Evolutionary conservation across 2,797 vertebrate genomes (phyloP).

Genomic region (Myotis vivesi): DNA sequence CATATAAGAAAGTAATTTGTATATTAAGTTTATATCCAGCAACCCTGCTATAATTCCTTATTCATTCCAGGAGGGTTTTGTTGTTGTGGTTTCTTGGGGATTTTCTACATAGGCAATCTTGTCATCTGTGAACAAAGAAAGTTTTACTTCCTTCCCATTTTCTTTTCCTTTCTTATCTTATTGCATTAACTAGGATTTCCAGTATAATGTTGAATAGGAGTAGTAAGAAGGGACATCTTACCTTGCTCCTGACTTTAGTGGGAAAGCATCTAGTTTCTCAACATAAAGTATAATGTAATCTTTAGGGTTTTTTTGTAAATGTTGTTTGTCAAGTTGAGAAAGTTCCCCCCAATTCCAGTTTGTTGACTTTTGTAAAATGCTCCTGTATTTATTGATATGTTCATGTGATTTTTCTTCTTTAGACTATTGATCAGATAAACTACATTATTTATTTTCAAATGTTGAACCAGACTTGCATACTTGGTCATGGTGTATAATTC

Average conservation of each 20-base stretch:
- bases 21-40: neutral
- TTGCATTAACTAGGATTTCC: neutral
- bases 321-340: neutral
- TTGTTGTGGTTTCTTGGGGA: neutral
- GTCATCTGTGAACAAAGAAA: neutral
- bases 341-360: neutral
- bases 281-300: neutral
- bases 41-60: neutral
- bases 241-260: neutral
- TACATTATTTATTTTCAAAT: neutral
- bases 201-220: neutral
- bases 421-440: neutral
- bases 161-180: neutral
- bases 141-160: neutral
- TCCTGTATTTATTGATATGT: neutral
- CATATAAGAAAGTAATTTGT: neutral
- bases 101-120: neutral
- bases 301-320: neutral
- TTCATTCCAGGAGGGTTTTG: neutral
- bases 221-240: neutral
- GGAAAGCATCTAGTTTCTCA: neutral
- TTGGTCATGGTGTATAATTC: neutral
- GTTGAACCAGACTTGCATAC: neutral
- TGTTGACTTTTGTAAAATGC: neutral
- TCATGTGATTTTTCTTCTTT: neutral